Evolutionary conservation across 2,888 invertebrate genomes (phyloP), one percentile per base, ranked within the genome.

Genomic region (Leptopterna dolabrata): DNA sequence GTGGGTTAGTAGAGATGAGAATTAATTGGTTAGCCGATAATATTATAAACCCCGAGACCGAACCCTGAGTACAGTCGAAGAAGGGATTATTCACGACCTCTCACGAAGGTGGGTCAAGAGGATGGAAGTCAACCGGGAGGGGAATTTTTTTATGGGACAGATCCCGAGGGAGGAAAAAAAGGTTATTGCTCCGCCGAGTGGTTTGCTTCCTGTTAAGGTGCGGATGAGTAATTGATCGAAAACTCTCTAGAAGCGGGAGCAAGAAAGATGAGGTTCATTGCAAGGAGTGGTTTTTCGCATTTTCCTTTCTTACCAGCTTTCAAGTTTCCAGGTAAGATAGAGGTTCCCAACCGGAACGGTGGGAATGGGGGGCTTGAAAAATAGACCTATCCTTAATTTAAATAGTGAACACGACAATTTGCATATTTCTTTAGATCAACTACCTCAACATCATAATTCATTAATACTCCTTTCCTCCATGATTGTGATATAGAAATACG

Each of bases 1-100:
- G 63, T 63, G 27, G 63, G 73, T 41, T 41, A 16, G 41, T 36
- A 36, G 73, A 30, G 73, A 73, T 36, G 36, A 36, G 36, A 36
- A 73, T 73, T 73, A 73, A 73, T 73, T 73, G 36, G 73, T 73
- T 73, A 16, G 16, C 16, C 7, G 73, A 73, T 73, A 73, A 73
- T 73, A 36, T 36, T 36, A 36, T 36, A 4, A 7, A 7, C 36
- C 4, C 4, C 4, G 36, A 36, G 7, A 36, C n/a, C n/a, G n/a
- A 36, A 7, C 36, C 36, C 47, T 13, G 47, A 2, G 47, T 47
- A 16, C 47, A 47, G 47, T 47, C 47, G 13, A 13, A 47, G 47
- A 47, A 47, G 47, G 47, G 14, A 47, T 47, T 47, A 47, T 47
- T 47, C 47, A 13, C 47, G 16, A 47, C 47, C 47, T 47, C 47